Evolutionary conservation across 2,113 vertebrate genomes (phyloP).

Genomic region (Nothocercus julius): DNA sequence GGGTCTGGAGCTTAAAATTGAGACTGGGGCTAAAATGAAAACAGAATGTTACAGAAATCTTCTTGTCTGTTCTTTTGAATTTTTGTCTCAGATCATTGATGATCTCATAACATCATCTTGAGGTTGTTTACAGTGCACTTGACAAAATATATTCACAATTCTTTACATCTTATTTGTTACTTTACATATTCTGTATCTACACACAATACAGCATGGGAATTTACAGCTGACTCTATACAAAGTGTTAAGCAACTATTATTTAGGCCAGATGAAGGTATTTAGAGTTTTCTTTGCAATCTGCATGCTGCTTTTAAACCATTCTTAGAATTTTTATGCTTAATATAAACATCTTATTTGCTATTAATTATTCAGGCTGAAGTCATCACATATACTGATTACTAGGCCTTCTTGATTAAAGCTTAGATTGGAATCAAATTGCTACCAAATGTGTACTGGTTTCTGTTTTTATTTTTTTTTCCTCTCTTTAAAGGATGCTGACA

Average conservation of each 20-base stretch:
- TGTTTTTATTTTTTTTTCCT: constrained; percentile 26
- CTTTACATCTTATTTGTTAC: neutral
- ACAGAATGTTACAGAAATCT: neutral
- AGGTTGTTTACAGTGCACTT: neutral
- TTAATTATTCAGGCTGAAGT: constrained; percentile 55
- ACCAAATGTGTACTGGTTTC: constrained; percentile 71
- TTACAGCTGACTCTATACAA: neutral
- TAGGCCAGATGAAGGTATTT: neutral
- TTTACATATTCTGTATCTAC: neutral
- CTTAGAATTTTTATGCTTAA: constrained; percentile 24
- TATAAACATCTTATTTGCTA: constrained; percentile 44
- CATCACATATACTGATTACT: constrained; percentile 66
- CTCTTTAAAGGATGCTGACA: neutral
- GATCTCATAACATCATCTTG: neutral
- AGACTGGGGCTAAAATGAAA: neutral
- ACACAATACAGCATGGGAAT: neutral
- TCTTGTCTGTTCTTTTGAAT: neutral
- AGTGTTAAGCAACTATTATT: neutral
- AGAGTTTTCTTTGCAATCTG: neutral
- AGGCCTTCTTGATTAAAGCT: constrained; percentile 73
- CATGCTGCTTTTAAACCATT: neutral
- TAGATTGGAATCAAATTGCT: constrained; percentile 70
- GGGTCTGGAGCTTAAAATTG: neutral
- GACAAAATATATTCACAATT: neutral
- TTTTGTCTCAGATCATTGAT: neutral